Evolutionary conservation across 2,797 vertebrate species (phyloP).

Genomic region (Galaxias olidus): DNA sequence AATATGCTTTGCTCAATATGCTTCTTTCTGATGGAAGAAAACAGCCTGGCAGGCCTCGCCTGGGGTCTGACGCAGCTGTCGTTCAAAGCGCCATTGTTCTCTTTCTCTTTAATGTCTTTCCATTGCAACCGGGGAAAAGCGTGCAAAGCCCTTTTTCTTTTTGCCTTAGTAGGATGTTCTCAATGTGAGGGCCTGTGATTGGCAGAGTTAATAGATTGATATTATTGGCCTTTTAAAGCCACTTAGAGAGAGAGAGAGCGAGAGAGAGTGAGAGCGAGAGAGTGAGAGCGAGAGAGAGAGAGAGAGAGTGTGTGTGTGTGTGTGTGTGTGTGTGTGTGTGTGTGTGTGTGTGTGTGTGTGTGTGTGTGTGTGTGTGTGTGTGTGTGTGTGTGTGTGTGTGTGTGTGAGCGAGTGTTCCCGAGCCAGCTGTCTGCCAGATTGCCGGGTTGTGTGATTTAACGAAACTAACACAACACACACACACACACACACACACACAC

Average conservation of each 20-base stretch:
- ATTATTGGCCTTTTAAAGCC: constrained; percentile 59
- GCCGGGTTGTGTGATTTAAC: no score
- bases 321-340: not conserved
- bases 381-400: constrained; percentile 9
- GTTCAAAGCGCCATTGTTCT: constrained; percentile 51
- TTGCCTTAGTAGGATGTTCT: constrained; percentile 29
- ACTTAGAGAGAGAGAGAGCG: constrained; percentile 32
- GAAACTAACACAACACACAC: constrained; percentile 7
- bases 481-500: constrained; percentile 20
- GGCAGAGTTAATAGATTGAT: constrained; percentile 49
- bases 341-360: not conserved
- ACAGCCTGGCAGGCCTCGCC: constrained; percentile 43
- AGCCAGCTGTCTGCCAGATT: not conserved
- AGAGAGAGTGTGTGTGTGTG: constrained; percentile 1
- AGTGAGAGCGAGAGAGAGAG: no score
- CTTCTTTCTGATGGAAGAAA: constrained; percentile 44
- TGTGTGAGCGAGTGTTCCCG: not conserved
- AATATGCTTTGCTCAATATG: constrained; percentile 53
- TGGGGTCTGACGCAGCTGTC: constrained; percentile 44
- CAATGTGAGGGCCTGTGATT: constrained; percentile 31
- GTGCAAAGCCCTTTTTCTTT: constrained; percentile 43
- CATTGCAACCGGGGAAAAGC: constrained; percentile 46
- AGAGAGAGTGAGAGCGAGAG: no score
- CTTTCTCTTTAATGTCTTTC: constrained; percentile 49
- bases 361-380: not conserved